Base-by-base conservation (phyloP, 35 echinoderm and acorn worm genomes). In the Hemicentrotus pulcherrimus region DNA sequence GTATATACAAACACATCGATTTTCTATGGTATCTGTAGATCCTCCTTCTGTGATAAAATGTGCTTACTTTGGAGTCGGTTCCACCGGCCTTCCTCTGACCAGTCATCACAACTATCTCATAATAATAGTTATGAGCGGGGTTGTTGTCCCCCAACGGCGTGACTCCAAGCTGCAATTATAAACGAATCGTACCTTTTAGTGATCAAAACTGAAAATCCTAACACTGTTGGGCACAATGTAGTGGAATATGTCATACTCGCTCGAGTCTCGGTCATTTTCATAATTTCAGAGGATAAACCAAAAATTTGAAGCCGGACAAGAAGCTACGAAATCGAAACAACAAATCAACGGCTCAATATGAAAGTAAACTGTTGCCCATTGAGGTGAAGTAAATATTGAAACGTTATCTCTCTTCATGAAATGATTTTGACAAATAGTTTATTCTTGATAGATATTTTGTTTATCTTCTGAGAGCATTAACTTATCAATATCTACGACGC, bases 61-160 rank as follows among this genome's bases (percentile, higher is more conserved):
- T n/a, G 28, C 46, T 91, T 96, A 99, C 98, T 95, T 99, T 99
- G 0, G 98, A 99, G 46, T 98, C 94, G 47, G 98, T 99, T 92
- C 97, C 98, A 41, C 95, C 97, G 94, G 95, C 92, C 48, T 94
- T 91, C 52, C 98, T 60, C 85, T 97, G 97, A 71, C 98, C 98
- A 0, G 98, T 99, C 47, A 99, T 32, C 0, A 99, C 97, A 1
- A 96, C 71, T 14, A 99, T 94, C 46, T 99, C 98, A 92, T 99
- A 99, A 2, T 97, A 65, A 85, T 99, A 99, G 30, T 96, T 96
- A 50, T 99, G 95, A 16, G 47, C 91, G 2, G 98, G 97, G 11
- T 96, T 95, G 94, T 99, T 99, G 91, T 96, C 96, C 13, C 52
- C 41, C 50, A 99, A 94, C 86, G 97, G 97, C 24, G 98, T 97